Percentiles rank a stretch among this genome's conserved stretches.
Evolutionary conservation across 2,113 vertebrate genomes (phyloP).

Genomic region (Terrapene triunguis): DNA sequence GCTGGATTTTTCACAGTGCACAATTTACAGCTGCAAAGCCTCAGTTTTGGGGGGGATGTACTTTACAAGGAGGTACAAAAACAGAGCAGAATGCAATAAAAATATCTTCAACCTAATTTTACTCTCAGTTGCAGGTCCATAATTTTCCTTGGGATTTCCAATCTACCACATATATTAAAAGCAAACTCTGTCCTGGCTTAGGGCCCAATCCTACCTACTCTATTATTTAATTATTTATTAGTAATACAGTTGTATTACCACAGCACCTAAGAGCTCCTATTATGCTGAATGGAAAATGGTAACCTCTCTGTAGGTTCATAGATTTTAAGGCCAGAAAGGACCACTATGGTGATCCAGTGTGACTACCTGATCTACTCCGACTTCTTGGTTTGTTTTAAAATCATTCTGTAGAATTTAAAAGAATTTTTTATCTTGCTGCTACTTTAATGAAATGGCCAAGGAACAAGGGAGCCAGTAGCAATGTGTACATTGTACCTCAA

Average conservation of each 20-base stretch:
- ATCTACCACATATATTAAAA: not conserved
- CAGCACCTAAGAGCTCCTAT: not conserved
- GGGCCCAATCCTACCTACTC: not conserved
- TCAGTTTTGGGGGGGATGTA: not conserved
- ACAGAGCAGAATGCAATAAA: conserved; percentile 28
- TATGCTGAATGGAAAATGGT: not conserved
- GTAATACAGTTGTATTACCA: not conserved
- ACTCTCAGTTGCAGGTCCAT: not conserved
- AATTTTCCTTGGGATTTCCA: not conserved
- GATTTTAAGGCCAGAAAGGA: not conserved
- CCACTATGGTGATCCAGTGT: not conserved
- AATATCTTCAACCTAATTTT: conserved; percentile 30
- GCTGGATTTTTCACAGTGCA: not conserved
- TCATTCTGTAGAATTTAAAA: not conserved
- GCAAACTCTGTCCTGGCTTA: conserved; percentile 11
- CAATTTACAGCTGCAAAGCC: conserved; percentile 13
- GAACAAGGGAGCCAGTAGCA: not conserved
- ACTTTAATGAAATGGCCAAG: not conserved
- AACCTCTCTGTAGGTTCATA: not conserved
- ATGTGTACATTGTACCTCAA: not conserved
- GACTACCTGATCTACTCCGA: not conserved
- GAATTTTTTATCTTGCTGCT: not conserved
- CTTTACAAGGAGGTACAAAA: not conserved
- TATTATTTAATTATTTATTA: not conserved
- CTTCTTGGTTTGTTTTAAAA: not conserved